Percentiles rank a stretch among this genome's conserved stretches.
Conservation (phyloP, 2,797 vertebrate species). For the Ciconia nigra region DNA sequence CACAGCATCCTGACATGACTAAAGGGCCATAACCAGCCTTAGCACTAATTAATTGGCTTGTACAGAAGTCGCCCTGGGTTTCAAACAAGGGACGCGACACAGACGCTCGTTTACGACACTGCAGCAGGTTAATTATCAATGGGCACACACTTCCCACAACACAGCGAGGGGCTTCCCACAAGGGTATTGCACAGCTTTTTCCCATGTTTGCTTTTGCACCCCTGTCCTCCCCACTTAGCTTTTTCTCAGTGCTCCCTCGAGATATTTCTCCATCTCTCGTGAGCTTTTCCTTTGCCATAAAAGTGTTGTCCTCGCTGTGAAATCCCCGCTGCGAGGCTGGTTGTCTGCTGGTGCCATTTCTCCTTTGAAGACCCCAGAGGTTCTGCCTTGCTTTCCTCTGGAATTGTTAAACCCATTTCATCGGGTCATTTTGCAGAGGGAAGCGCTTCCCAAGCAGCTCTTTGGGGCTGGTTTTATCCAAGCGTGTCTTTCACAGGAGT, state of each 20-base stretch:
- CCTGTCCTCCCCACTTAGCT: not conserved
- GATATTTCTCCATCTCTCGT: not conserved
- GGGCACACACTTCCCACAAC: too few species aligned
- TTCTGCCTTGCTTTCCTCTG: not conserved
- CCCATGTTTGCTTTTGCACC: not conserved
- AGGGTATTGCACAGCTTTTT: too few species aligned
- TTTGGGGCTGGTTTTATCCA: not conserved
- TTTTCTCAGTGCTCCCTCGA: not conserved
- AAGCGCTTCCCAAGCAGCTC: not conserved
- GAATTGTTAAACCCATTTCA: not conserved
- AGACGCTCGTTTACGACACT: too few species aligned
- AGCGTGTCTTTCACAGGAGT: not conserved
- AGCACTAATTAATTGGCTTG: not conserved
- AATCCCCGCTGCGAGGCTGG: not conserved
- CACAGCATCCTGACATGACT: not conserved
- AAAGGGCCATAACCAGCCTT: too few species aligned
- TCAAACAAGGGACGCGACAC: not conserved
- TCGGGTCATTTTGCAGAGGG: not conserved
- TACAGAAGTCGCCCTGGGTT: not conserved
- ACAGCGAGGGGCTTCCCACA: not conserved
- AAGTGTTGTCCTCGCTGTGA: too few species aligned
- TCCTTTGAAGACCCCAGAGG: not conserved
- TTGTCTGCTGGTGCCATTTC: not conserved
- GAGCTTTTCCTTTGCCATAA: not conserved
- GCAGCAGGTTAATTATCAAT: not conserved